These are phyloP conservation scores for Bubalus kerabau DNA, from an alignment of 2,113 vertebrate species.

Conservation along the genomic window DNA sequence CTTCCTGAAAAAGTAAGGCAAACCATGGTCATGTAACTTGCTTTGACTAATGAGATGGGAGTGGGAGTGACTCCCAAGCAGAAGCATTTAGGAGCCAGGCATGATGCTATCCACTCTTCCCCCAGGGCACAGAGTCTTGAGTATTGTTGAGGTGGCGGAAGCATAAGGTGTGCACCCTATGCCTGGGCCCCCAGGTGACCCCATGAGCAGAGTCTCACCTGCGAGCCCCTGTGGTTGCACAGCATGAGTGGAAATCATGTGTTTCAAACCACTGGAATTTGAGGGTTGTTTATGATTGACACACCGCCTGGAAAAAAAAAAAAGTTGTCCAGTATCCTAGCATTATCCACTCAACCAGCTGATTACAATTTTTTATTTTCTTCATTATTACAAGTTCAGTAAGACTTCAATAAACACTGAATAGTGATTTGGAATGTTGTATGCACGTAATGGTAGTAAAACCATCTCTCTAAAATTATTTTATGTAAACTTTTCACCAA, in stretches of 20 bases:
- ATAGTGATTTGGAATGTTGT: neutral
- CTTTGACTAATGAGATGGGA: neutral
- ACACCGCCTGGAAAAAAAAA: neutral
- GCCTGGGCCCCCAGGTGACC: neutral
- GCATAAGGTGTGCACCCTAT: neutral
- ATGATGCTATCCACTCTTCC: too few species aligned
- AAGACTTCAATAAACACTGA: neutral
- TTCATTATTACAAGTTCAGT: neutral
- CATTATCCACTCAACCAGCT: neutral
- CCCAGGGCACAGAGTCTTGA: neutral
- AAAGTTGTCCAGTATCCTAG: neutral
- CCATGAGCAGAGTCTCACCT: too few species aligned
- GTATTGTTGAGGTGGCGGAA: neutral
- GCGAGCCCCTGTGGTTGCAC: rapidly evolving
- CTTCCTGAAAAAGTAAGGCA: neutral
- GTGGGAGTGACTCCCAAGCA: neutral
- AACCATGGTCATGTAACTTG: neutral
- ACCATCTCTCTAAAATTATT: neutral
- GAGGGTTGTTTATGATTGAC: neutral
- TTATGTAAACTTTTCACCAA: slow-evolving; percentile 2
- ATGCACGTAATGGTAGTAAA: neutral
- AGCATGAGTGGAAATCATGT: neutral
- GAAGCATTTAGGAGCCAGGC: neutral
- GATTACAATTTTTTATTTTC: neutral
- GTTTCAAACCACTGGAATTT: neutral